Percentiles rank a stretch among this genome's conserved stretches.
Conservation (phyloP, 2,113 vertebrate genomes). For the Platichthys stellatus region DNA sequence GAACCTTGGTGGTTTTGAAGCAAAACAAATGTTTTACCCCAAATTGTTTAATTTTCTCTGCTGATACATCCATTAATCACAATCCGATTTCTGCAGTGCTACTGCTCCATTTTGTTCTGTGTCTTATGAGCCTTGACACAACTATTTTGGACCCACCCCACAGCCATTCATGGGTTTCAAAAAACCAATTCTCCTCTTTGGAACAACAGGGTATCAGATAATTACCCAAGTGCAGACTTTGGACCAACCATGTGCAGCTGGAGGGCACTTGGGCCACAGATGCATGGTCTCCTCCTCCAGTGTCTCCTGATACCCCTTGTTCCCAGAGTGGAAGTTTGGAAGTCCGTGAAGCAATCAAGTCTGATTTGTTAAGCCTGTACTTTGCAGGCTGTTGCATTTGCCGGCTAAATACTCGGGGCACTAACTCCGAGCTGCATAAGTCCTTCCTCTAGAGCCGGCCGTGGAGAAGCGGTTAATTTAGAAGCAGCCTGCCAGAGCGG, state of each 20-base stretch:
- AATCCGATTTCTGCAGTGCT: neutral
- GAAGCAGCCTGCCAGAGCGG: slow-evolving; percentile 82
- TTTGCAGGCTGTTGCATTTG: slow-evolving; percentile 75
- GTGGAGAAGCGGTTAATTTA: slow-evolving; percentile 83
- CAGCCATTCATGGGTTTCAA: slow-evolving; percentile 73
- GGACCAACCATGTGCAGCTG: slow-evolving; percentile 79
- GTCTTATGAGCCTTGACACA: slow-evolving; percentile 42
- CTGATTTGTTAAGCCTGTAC: slow-evolving; percentile 83
- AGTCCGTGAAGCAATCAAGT: slow-evolving; percentile 77
- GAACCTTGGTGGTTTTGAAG: no score
- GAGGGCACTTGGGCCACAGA: slow-evolving; percentile 77
- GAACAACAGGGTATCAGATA: slow-evolving; percentile 82
- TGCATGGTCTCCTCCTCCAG: slow-evolving; percentile 59
- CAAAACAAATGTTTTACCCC: no score
- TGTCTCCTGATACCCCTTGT: slow-evolving; percentile 65
- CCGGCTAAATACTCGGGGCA: slow-evolving; percentile 73
- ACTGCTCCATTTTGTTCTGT: slow-evolving; percentile 37
- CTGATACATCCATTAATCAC: slow-evolving; percentile 6
- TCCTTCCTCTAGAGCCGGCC: slow-evolving; percentile 75
- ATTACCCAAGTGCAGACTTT: slow-evolving; percentile 83
- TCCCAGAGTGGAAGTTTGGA: slow-evolving; percentile 68
- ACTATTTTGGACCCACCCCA: slow-evolving; percentile 63
- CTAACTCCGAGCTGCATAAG: slow-evolving; percentile 71
- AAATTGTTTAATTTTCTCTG: slow-evolving; percentile 13
- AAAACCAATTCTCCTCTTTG: slow-evolving; percentile 76